phyloP scores from a whole-genome alignment of 2,888 invertebrate genomes.

The Aspidiotus rigidus region DNA sequence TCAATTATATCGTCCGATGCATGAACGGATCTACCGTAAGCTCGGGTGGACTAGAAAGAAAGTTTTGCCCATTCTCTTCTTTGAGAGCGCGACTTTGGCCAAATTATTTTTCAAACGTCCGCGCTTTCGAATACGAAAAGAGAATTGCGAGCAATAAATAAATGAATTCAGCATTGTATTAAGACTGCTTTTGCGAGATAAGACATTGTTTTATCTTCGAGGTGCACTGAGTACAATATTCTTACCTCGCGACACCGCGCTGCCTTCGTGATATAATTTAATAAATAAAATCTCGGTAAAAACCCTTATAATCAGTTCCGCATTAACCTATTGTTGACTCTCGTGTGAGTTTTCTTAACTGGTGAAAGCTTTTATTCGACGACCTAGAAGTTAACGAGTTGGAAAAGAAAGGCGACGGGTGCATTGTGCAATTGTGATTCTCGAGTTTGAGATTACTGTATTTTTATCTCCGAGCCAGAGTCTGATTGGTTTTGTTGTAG shows the following conservation, averaged over 20 bases:
- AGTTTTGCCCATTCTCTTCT: no score
- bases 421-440: not conserved
- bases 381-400: slow-evolving; percentile 12
- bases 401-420: slow-evolving; percentile 2
- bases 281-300: slow-evolving; percentile 20
- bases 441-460: no score
- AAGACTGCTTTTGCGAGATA: slow-evolving; percentile 14
- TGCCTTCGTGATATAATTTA: slow-evolving; percentile 5
- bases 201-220: slow-evolving; percentile 1
- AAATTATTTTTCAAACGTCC: no score
- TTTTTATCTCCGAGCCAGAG: no score
- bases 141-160: not conserved
- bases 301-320: slow-evolving; percentile 23
- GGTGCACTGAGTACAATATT: not conserved
- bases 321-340: slow-evolving; percentile 26
- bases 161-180: slow-evolving; percentile 17
- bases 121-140: no score
- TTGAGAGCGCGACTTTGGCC: no score
- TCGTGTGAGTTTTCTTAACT: slow-evolving; percentile 17
- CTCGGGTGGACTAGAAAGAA: no score
- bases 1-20: no score
- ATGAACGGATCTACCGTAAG: no score
- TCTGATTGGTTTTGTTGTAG: no score
- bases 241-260: not conserved
- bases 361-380: slow-evolving; percentile 17